Percentiles rank a stretch among this genome's conserved stretches.
Evolutionary conservation across 2,888 invertebrate genomes (phyloP).

Genomic region (Dilophus febrilis): DNA sequence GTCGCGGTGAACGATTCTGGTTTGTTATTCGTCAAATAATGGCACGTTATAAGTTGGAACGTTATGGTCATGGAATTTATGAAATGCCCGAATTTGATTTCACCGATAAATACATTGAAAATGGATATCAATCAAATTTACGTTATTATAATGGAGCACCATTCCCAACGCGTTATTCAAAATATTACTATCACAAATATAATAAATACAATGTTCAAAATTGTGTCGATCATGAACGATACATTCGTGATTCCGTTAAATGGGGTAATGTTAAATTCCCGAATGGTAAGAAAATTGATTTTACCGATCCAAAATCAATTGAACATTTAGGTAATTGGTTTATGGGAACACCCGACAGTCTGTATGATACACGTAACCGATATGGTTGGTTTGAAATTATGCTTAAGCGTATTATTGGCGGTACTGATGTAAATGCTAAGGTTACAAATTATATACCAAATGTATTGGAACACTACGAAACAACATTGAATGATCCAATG

Average conservation of each 20-base stretch:
- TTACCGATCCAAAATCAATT: constrained; percentile 27
- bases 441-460: constrained; percentile 20
- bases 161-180: constrained; percentile 39
- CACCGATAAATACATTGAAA: too few species aligned
- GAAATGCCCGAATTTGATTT: constrained; percentile 41
- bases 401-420: constrained; percentile 37
- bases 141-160: constrained; percentile 45
- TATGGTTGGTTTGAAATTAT: constrained; percentile 34
- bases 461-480: constrained; percentile 43
- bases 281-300: constrained; percentile 22
- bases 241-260: constrained; percentile 43
- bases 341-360: constrained; percentile 35
- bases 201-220: constrained; percentile 17
- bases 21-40: constrained; percentile 32
- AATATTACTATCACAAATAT: too few species aligned
- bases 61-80: constrained; percentile 49
- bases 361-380: constrained; percentile 30
- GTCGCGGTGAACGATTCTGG: constrained; percentile 31
- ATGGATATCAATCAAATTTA: constrained; percentile 45
- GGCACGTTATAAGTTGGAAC: constrained; percentile 34
- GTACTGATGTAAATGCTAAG: constrained; percentile 20
- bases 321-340: constrained; percentile 37
- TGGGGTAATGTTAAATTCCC: constrained; percentile 32
- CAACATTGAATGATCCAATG: constrained; percentile 52
- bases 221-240: constrained; percentile 35